Evolutionary conservation across 2,888 invertebrate species (phyloP).

Genomic region (Gymnoscelis rufifasciata): DNA sequence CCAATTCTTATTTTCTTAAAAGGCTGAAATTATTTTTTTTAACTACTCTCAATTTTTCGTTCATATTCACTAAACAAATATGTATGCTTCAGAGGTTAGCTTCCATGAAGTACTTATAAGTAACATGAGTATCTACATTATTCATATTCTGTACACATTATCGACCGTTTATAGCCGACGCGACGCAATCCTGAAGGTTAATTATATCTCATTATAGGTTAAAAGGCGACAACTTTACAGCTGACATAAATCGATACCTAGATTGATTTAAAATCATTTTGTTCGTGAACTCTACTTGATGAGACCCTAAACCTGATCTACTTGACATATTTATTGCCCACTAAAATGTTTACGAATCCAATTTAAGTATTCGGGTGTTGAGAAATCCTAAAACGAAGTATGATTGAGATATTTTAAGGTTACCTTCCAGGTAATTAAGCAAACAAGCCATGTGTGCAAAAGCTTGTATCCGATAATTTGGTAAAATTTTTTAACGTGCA

Average conservation of each 20-base stretch:
- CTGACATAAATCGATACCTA: slow-evolving; percentile 48
- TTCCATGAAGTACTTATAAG: neutral
- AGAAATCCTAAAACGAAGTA: slow-evolving; percentile 22
- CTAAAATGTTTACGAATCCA: slow-evolving; percentile 38
- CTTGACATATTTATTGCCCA: slow-evolving; percentile 52
- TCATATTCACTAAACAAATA: no score
- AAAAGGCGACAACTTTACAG: slow-evolving; percentile 61
- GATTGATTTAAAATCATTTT: slow-evolving; percentile 59
- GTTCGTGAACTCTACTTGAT: slow-evolving; percentile 46
- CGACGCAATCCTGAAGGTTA: slow-evolving; percentile 43
- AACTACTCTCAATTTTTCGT: no score
- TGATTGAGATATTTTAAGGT: slow-evolving; percentile 25
- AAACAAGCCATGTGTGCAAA: slow-evolving; percentile 47
- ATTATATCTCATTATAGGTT: slow-evolving; percentile 55
- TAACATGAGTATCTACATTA: no score
- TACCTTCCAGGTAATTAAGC: slow-evolving; percentile 35
- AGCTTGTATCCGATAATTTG: slow-evolving; percentile 46
- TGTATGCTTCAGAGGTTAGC: no score
- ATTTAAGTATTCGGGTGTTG: slow-evolving; percentile 24
- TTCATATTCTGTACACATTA: neutral
- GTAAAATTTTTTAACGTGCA: slow-evolving; percentile 53
- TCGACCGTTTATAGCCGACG: neutral
- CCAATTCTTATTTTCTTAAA: no score
- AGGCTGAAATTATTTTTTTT: no score
- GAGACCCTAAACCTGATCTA: slow-evolving; percentile 42